phyloP scores from a whole-genome alignment of 2,888 invertebrate species.

The Metopia argyrocephala region DNA sequence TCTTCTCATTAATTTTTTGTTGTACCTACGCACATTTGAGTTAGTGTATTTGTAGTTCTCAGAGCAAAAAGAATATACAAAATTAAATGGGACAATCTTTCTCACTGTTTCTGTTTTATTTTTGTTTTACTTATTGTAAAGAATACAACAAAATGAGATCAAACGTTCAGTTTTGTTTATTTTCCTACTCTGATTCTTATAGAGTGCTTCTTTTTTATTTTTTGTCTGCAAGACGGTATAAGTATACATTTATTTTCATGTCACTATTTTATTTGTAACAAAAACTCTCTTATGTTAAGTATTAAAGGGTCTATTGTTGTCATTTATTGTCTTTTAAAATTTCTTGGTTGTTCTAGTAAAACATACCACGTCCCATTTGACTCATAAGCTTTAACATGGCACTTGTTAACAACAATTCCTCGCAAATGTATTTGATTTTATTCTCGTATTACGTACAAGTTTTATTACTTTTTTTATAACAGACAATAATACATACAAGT shows the following conservation, averaged over 20 bases:
- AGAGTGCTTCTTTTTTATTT: not conserved
- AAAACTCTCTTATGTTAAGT: not conserved
- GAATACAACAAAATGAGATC: too few species aligned
- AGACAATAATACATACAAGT: not conserved
- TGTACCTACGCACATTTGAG: too few species aligned
- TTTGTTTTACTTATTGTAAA: too few species aligned
- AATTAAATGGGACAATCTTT: too few species aligned
- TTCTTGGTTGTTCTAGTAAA: not conserved
- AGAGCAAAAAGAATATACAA: not conserved
- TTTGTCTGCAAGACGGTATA: not conserved
- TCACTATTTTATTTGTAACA: not conserved
- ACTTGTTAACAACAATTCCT: not conserved
- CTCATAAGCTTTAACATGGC: not conserved
- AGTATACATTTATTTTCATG: not conserved
- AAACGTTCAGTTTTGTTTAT: too few species aligned
- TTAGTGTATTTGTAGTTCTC: too few species aligned
- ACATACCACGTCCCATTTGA: not conserved
- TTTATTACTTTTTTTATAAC: not conserved
- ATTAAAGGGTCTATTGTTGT: not conserved
- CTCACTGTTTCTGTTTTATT: too few species aligned
- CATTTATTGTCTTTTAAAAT: not conserved
- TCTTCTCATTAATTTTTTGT: too few species aligned
- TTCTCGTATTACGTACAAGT: too few species aligned
- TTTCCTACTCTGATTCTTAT: not conserved
- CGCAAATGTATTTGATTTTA: not conserved